Evolutionary conservation across 2,113 vertebrate species (phyloP), one percentile per base, ranked within the genome.

Genomic region (Elachura formosa): DNA sequence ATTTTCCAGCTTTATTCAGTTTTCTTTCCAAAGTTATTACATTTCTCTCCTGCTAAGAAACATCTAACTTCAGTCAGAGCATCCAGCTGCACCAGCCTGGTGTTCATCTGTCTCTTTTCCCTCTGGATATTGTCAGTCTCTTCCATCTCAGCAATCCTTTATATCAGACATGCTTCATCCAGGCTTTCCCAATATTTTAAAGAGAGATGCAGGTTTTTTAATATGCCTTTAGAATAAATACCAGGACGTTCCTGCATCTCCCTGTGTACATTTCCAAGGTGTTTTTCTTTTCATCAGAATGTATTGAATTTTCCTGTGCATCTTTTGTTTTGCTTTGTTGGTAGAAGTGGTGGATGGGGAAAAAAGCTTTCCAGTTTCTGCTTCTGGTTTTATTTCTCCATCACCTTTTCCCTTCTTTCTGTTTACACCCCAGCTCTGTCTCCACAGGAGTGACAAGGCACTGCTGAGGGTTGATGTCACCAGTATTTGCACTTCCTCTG

Each of bases 401-500:
- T 62, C 67, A 28, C 12, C 36, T 78, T 73, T 90, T 41, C 8
- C 33, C 22, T 79, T 29, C 11, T 72, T 41, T 92, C 52, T 74
- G 51, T 38, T 54, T 89, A 38, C 54, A 66, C 54, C 31, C 45
- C 55, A 69, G 52, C n/a, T 68, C 24, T 41, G 31, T 49, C 83
- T 89, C 88, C 43, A 48, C 59, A 88, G 84, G 63, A 77, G 56
- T 24, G 48, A 76, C 77, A 73, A 78, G 61, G 21, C 25, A 2
- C 54, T 0, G 2, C 80, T 33, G 64, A 75, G 87, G 64, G 63
- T 54, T 71, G 64, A 64, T 89, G 84, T 82, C 85, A 90, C 51
- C 68, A 62, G 45, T 69, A 15, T 90, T 96, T 97, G 54, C 83
- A 73, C 68, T 88, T 92, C 61, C 77, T 77, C 72, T 49, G 72